Conservation (phyloP, 2,797 vertebrate species). For the Moxostoma hubbsi region DNA sequence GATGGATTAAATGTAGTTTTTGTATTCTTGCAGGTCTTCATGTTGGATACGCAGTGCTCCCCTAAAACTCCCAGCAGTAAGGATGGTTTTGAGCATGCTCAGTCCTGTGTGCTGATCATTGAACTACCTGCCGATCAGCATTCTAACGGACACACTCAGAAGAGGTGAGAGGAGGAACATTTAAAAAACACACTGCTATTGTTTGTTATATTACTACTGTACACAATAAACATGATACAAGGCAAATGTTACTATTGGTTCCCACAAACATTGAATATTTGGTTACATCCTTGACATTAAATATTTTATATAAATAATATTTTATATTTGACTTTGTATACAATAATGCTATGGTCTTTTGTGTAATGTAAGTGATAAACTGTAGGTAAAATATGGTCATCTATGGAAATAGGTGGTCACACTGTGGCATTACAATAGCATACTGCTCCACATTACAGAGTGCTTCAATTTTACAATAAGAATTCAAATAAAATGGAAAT, state of each 20-base stretch:
- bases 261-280: not conserved
- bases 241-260: too few species aligned
- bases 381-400: too few species aligned
- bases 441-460: too few species aligned
- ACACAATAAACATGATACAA: too few species aligned
- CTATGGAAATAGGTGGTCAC: too few species aligned
- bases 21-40: slow-evolving; percentile 86
- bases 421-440: too few species aligned
- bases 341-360: too few species aligned
- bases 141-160: slow-evolving; percentile 89
- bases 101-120: slow-evolving; percentile 96
- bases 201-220: too few species aligned
- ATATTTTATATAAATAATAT: not conserved
- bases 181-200: not conserved
- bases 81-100: slow-evolving; percentile 95
- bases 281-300: not conserved
- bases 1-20: not conserved
- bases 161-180: slow-evolving; percentile 79
- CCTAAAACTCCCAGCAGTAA: slow-evolving; percentile 96
- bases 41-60: slow-evolving; percentile 95
- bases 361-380: too few species aligned
- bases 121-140: slow-evolving; percentile 91
- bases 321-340: too few species aligned
- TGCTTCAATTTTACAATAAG: too few species aligned
- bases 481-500: too few species aligned